Conservation (phyloP, 2,888 invertebrate species). For the Resseliella maxima region DNA sequence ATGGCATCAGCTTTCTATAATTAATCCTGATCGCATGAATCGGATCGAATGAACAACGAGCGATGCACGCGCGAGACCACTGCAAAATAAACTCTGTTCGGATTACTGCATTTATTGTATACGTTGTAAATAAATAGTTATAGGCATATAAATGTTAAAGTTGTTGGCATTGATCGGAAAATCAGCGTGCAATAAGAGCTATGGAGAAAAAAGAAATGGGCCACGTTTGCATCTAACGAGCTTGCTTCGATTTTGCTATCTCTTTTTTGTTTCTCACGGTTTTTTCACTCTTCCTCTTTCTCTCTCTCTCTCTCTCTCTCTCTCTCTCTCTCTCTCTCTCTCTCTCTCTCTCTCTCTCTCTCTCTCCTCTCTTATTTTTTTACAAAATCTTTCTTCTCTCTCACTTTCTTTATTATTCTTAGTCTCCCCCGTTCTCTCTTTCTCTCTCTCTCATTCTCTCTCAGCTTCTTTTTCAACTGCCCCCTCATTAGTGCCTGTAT, state of each 20-base stretch:
- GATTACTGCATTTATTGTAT: conserved; percentile 30
- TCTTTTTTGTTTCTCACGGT: neutral
- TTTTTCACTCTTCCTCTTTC: no score
- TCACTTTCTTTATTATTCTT: no score
- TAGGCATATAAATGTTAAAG: conserved; percentile 47
- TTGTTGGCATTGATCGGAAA: neutral
- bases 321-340: no score
- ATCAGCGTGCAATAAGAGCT: neutral
- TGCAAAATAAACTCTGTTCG: neutral
- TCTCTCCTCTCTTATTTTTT: no score
- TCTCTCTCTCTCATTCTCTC: no score
- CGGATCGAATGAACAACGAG: conserved; percentile 15
- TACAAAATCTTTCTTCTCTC: no score
- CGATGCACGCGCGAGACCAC: neutral
- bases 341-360: no score
- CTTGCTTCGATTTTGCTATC: neutral
- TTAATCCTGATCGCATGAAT: conserved; percentile 41
- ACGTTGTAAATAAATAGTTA: conserved; percentile 40
- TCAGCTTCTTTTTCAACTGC: no score
- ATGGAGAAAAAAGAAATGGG: neutral
- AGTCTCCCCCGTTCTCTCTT: no score
- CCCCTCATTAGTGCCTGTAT: no score
- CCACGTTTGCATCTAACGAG: neutral
- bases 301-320: no score
- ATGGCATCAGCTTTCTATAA: conserved; percentile 51